Evolutionary conservation across 2,888 invertebrate genomes (phyloP).

Genomic region (Xestia xanthographa): DNA sequence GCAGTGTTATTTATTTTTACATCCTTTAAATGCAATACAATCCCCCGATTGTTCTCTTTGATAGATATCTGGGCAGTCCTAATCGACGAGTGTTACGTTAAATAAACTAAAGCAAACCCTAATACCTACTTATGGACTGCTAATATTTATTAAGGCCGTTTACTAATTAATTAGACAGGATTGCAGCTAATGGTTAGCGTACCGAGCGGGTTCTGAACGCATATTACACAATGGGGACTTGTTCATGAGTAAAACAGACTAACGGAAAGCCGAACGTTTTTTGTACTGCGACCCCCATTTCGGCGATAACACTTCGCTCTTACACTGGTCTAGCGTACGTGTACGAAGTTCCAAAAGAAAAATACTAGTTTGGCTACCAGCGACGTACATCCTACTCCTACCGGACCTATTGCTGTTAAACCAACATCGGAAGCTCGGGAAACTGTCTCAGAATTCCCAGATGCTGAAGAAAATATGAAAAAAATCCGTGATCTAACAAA

Average conservation of each 20-base stretch:
- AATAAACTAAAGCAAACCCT: not conserved
- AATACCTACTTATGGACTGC: not conserved
- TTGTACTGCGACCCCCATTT: not conserved
- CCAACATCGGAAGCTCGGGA: not conserved
- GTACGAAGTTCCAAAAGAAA: not conserved
- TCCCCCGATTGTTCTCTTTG: not conserved
- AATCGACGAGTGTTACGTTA: not conserved
- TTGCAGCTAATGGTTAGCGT: not conserved
- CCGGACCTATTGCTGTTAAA: not conserved
- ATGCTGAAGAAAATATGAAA: not conserved
- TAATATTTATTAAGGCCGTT: constrained; percentile 4
- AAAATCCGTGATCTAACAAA: not conserved
- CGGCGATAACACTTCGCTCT: not conserved
- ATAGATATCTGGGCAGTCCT: not conserved
- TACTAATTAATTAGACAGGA: not conserved
- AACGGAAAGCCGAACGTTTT: not conserved
- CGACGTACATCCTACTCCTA: not conserved
- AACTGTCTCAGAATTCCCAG: not conserved
- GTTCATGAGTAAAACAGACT: not conserved
- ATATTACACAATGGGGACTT: not conserved
- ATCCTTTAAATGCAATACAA: not conserved
- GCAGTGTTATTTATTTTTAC: not conserved
- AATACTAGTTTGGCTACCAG: not conserved
- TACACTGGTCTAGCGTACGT: not conserved
- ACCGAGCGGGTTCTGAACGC: not conserved